phyloP scores from a whole-genome alignment of 30 jellyfish, hydroid and myxozoan genomes.

The Aurelia sp. region DNA sequence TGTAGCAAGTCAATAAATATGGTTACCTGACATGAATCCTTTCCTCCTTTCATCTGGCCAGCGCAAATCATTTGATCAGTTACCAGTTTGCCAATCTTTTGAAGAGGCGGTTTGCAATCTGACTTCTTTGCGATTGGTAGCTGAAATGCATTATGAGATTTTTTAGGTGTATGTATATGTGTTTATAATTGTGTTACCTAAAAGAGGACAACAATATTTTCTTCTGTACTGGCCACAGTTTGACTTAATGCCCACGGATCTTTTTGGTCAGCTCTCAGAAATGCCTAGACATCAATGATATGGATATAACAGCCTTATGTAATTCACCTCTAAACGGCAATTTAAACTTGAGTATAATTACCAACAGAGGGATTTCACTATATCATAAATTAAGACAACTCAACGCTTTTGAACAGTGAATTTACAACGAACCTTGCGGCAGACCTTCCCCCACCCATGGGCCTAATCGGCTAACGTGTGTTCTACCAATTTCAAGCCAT shows the following conservation, averaged over 20 bases:
- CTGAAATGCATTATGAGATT: constrained; percentile 7
- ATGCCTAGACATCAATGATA: constrained; percentile 19
- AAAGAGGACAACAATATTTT: constrained; percentile 36
- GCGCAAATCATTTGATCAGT: constrained; percentile 73
- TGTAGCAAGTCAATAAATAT: too few relatives aligned
- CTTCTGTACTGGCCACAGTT: constrained; percentile 53
- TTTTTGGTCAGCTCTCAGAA: constrained; percentile 29
- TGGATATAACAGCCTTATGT: not conserved
- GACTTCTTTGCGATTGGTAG: constrained; percentile 37
- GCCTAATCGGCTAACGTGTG: too few relatives aligned
- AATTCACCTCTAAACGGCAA: not conserved
- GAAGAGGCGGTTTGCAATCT: constrained; percentile 27
- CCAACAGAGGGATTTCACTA: too few relatives aligned
- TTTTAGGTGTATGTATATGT: too few relatives aligned
- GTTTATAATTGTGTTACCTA: too few relatives aligned
- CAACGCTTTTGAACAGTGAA: too few relatives aligned
- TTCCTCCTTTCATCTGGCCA: constrained; percentile 66
- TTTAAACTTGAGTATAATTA: not conserved
- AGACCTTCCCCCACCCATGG: too few relatives aligned
- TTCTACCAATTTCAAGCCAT: too few relatives aligned
- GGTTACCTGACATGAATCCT: constrained; percentile 71
- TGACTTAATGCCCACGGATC: constrained; percentile 17
- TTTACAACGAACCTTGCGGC: too few relatives aligned
- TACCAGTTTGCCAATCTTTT: not conserved
- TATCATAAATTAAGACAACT: too few relatives aligned